A percentile compares a stretch with the other conserved stretches of the same genome.
Evolutionary conservation across 2,888 invertebrate genomes (phyloP).

Genomic region (Eilema depressum): DNA sequence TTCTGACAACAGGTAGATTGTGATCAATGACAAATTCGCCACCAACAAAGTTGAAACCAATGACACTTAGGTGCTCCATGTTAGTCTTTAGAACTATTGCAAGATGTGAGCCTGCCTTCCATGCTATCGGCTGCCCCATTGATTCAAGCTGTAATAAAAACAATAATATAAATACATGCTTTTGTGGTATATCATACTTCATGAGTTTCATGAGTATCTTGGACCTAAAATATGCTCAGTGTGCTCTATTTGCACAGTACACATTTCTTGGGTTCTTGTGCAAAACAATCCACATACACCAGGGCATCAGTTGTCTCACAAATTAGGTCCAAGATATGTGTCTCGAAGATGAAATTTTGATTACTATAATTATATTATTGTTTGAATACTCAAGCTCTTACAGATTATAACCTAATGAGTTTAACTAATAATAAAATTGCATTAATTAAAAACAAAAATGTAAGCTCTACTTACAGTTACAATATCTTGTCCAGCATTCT

Average conservation of each 20-base stretch:
- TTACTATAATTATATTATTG: neutral
- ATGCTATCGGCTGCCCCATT: constrained; percentile 92
- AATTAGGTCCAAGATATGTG: no score
- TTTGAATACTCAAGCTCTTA: neutral
- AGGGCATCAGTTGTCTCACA: no score
- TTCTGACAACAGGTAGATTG: constrained; percentile 90
- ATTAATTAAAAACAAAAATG: neutral
- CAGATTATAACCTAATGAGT: neutral
- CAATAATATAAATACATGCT: neutral
- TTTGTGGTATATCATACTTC: no score
- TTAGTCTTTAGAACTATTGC: constrained; percentile 92
- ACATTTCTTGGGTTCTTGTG: no score
- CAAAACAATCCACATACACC: no score
- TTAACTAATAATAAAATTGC: neutral
- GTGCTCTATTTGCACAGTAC: no score
- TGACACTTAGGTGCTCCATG: constrained; percentile 90
- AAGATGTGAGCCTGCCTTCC: constrained; percentile 92
- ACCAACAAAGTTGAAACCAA: constrained; percentile 91
- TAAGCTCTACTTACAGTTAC: constrained; percentile 60
- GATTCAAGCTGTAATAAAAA: constrained; percentile 89
- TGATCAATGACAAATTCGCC: constrained; percentile 92
- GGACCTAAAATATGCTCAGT: no score
- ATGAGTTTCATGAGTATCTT: no score
- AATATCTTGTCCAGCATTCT: constrained; percentile 66
- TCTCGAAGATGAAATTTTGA: no score